Base-by-base conservation (phyloP, 2,888 invertebrate species). In the Drosophila longiperda region DNA sequence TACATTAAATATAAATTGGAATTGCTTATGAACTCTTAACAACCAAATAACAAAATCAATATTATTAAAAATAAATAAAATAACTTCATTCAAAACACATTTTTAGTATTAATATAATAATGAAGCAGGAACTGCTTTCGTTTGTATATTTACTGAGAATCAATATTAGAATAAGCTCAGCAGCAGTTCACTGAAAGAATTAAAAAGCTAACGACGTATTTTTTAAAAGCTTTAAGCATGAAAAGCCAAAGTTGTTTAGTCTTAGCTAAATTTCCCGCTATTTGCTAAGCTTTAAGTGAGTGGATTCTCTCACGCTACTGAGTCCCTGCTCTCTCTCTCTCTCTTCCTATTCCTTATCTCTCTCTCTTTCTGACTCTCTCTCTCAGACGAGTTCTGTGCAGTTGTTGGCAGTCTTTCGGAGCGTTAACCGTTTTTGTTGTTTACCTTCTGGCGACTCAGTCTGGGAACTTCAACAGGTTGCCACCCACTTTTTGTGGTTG, bases 381-480 rank as follows among this genome's bases (percentile, higher is more conserved):
- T 58, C 62, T 40, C 29, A 42, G 48, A 23, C 1, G 20, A 8
- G 12, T 23, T 59, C 32, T 54, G 17, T 45, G 23, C 12, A 17
- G 11, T 57, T 55, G 40, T 54, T 50, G 66, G 9, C 34, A 52
- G 66, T 26, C 48, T 66, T 81, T 78, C 81, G 78, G 81, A 81
- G 62, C 61, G 45, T 36, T 54, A 36, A 38, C 54, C 48, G 53
- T 68, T 76, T 67, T 70, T 77, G 75, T 68, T 86, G 83, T 78
- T 75, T 80, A 79, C 82, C 78, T 83, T 87, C 78, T 83, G 84
- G 79, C 83, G 75, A 66, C 70, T 67, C 42, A 53, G 79, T 75
- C 66, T 79, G 79, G 66, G 66, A 73, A 75, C 80, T 75, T 89
- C 90, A 90, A 90, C 90, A 90, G 90, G 90, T 90, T 90, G 84